phyloP scores from a whole-genome alignment of 2,113 vertebrate genomes.

The Ptyas mucosa region DNA sequence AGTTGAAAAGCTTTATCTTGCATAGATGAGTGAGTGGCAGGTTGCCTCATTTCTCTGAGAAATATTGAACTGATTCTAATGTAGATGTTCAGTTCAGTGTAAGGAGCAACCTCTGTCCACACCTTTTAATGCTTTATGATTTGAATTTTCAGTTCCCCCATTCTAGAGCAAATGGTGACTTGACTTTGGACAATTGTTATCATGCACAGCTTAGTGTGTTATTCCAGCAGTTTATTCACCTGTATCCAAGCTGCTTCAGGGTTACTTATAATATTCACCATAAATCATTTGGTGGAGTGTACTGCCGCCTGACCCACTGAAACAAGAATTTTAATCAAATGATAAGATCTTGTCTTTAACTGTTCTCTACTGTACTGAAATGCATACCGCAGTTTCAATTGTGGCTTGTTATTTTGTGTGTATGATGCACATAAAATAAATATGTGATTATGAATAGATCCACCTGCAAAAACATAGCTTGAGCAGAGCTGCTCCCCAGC shows the following conservation, averaged over 20 bases:
- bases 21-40: background rate
- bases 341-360: background rate
- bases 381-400: background rate
- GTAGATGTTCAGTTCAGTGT: accelerated
- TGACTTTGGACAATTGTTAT: background rate
- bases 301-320: background rate
- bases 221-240: background rate
- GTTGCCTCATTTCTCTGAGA: background rate
- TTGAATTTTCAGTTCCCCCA: background rate
- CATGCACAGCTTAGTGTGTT: background rate
- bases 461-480: constrained; percentile 17
- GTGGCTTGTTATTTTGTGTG: constrained; percentile 36
- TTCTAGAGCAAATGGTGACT: constrained; percentile 10
- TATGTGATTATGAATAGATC: background rate
- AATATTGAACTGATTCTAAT: background rate
- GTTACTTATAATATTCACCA: background rate
- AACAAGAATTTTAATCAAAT: background rate
- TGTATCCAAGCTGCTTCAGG: background rate
- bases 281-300: background rate
- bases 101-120: background rate
- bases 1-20: background rate
- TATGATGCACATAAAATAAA: constrained; percentile 18
- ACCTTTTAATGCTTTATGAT: constrained; percentile 13
- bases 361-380: background rate
- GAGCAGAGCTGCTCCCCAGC: background rate